These are phyloP conservation scores for Archips xylosteana DNA, from an alignment of 2,888 invertebrate species.

Conservation along the genomic window DNA sequence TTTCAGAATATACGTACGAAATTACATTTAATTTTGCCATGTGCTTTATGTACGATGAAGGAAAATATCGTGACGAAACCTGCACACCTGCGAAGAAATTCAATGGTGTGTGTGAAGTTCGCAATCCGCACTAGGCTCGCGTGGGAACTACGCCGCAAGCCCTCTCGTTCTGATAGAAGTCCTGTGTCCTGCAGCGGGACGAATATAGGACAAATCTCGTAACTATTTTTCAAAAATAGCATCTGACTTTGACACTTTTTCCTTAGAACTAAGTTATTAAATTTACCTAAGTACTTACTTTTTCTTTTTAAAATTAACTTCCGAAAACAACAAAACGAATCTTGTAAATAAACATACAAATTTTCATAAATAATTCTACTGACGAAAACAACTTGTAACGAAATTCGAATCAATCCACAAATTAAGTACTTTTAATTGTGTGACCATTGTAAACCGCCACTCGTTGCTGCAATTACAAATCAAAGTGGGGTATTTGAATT, in stretches of 20 bases:
- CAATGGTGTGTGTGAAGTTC: too few species aligned
- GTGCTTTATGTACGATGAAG: too few species aligned
- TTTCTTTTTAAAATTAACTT: neutral
- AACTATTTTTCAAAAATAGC: neutral
- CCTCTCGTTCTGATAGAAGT: too few species aligned
- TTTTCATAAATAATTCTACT: constrained; percentile 1
- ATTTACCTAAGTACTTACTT: too few species aligned
- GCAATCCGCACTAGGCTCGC: too few species aligned
- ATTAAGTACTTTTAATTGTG: constrained; percentile 17
- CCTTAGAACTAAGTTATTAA: too few species aligned
- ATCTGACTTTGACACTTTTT: too few species aligned
- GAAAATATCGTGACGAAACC: neutral
- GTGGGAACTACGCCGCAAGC: too few species aligned
- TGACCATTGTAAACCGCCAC: constrained; percentile 28
- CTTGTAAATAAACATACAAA: neutral
- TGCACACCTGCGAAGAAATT: too few species aligned
- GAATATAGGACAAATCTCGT: neutral
- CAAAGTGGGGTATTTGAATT: constrained; percentile 67
- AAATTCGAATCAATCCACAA: neutral
- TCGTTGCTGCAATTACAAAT: constrained; percentile 55
- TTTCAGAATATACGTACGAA: too few species aligned
- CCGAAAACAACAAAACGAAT: neutral
- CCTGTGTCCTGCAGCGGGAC: too few species aligned
- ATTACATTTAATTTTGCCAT: too few species aligned
- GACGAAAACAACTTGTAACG: neutral